These are phyloP conservation scores for Pocillopora damicornis DNA, from an alignment of 64 coral and sea anemone species.

Conservation along the genomic window DNA sequence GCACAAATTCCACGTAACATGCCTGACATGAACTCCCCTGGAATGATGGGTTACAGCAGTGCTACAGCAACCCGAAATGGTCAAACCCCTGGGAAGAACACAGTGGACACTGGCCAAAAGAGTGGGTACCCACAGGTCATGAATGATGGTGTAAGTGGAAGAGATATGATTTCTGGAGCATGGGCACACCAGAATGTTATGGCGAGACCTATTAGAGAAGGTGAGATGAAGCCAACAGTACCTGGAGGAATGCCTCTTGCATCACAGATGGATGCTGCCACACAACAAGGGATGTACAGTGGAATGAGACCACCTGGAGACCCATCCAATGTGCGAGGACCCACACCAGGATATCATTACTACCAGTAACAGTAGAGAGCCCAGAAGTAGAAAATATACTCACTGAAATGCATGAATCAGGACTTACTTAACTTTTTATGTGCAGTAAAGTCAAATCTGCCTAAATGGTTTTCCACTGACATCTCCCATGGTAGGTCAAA, in stretches of 20 bases:
- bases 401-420: not conserved
- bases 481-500: too few relatives aligned
- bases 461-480: not conserved
- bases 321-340: not conserved
- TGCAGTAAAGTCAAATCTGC: not conserved
- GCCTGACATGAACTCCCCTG: conserved; percentile 36
- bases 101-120: conserved; percentile 60
- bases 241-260: conserved; percentile 4
- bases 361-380: conserved; percentile 27
- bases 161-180: conserved; percentile 26
- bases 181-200: conserved; percentile 54
- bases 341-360: conserved; percentile 7
- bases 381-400: not conserved
- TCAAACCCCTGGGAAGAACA: conserved; percentile 5
- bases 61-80: conserved; percentile 35
- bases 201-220: conserved; percentile 36
- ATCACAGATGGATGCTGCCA: conserved; percentile 23
- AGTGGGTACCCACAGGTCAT: conserved; percentile 56
- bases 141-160: conserved; percentile 31
- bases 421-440: not conserved
- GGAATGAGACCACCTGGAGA: conserved; percentile 27
- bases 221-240: conserved; percentile 39
- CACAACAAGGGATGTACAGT: conserved; percentile 48
- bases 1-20: conserved; percentile 42
- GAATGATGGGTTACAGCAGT: conserved; percentile 38